phyloP scores from a whole-genome alignment of 2,113 vertebrate genomes.

The Todiramphus chloris region DNA sequence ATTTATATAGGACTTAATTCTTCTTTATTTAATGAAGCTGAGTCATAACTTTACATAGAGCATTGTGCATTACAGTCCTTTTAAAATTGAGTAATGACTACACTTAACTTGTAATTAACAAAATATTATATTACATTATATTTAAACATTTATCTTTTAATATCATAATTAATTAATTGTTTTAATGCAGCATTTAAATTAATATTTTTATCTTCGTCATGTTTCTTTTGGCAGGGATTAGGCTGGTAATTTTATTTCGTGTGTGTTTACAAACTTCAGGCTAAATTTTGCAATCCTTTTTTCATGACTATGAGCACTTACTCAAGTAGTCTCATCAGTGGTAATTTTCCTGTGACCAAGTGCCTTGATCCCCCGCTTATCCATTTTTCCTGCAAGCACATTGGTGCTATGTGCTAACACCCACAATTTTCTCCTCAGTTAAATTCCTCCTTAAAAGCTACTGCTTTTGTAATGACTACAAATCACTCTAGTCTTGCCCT shows the following conservation, averaged over 20 bases:
- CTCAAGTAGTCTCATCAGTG: neutral
- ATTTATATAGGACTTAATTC: neutral
- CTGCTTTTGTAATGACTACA: neutral
- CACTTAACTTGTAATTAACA: neutral
- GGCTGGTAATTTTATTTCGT: constrained; percentile 6
- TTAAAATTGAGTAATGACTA: constrained; percentile 2
- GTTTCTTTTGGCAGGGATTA: neutral
- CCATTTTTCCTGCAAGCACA: constrained; percentile 20
- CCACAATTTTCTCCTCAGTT: constrained; percentile 23
- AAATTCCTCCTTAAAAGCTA: neutral
- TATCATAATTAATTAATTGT: neutral
- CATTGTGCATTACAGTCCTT: neutral
- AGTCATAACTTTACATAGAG: neutral
- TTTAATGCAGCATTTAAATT: neutral
- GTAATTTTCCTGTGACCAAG: neutral
- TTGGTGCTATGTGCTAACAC: neutral
- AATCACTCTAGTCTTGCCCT: neutral
- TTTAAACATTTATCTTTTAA: constrained; percentile 1
- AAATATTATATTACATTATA: neutral
- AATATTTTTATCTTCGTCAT: neutral
- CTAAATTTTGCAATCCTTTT: constrained; percentile 34
- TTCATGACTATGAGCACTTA: neutral
- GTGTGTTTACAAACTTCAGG: constrained; percentile 27
- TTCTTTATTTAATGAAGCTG: neutral
- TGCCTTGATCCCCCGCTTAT: neutral